Evolutionary conservation across 2,797 vertebrate species (phyloP).

Genomic region (Caiman crocodilus): DNA sequence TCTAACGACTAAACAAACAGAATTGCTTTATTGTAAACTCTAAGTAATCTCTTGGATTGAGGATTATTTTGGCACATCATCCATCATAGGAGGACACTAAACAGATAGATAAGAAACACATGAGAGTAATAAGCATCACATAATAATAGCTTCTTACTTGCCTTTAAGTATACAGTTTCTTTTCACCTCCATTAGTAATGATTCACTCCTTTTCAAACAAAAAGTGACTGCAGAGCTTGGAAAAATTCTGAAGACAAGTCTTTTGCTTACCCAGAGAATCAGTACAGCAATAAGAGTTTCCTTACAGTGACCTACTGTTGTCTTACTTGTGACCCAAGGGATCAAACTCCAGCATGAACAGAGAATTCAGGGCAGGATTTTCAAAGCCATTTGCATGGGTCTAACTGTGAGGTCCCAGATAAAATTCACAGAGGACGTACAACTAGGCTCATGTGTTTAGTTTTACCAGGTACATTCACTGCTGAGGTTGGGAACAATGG

Average conservation of each 20-base stretch:
- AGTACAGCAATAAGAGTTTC: background rate
- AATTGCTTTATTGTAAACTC: background rate
- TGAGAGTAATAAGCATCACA: constrained; percentile 52
- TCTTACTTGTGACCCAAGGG: background rate
- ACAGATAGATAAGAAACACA: background rate
- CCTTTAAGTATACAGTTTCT: constrained; percentile 51
- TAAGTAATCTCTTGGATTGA: constrained; percentile 39
- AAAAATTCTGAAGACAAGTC: background rate
- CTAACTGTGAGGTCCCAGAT: background rate
- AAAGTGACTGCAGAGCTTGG: background rate
- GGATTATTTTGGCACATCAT: constrained; percentile 23
- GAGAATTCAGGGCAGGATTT: background rate
- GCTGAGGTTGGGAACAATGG: background rate
- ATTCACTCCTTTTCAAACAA: background rate
- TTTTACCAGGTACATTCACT: background rate
- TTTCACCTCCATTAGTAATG: constrained; percentile 35
- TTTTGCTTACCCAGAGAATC: background rate
- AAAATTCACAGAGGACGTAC: background rate
- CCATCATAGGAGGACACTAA: constrained; percentile 45
- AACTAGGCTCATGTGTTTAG: background rate
- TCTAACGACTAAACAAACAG: background rate
- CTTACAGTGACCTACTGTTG: background rate
- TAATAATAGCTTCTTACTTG: constrained; percentile 39
- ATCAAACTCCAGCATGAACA: background rate
- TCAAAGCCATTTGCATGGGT: background rate